These are phyloP conservation scores for Catharus bicknelli DNA, from an alignment of 2,113 vertebrate genomes.

Conservation along the genomic window DNA sequence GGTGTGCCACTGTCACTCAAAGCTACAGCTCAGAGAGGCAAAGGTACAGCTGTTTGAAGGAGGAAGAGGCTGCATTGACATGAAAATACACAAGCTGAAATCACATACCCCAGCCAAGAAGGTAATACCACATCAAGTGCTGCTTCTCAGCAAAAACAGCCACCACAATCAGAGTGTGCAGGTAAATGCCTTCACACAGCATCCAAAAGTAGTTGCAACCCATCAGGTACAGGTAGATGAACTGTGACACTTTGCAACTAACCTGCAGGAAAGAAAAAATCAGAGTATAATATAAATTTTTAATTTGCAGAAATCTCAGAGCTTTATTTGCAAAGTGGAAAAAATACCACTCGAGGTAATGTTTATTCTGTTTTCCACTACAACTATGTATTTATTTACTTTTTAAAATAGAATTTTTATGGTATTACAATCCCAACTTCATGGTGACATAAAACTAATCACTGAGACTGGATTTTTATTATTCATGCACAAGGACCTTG, in stretches of 20 bases:
- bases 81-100: neutral
- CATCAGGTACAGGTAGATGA: constrained; percentile 92
- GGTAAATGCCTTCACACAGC: constrained; percentile 97
- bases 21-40: neutral
- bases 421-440: neutral
- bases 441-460: neutral
- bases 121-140: constrained; percentile 96
- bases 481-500: neutral
- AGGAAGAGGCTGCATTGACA: neutral
- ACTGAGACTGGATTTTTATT: neutral
- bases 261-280: constrained; percentile 62
- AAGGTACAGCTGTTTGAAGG: neutral
- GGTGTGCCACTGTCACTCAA: neutral
- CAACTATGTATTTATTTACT: neutral
- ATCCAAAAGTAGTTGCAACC: constrained; percentile 99
- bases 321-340: neutral
- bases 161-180: constrained; percentile 97
- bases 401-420: neutral
- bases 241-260: constrained; percentile 92
- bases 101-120: constrained; percentile 94
- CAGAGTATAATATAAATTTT: neutral
- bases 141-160: constrained; percentile 98
- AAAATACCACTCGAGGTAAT: rapidly evolving
- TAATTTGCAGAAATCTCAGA: neutral
- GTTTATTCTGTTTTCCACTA: neutral